A percentile compares a stretch with the other conserved stretches of the same genome.
Conservation (phyloP, 1,140 invertebrate genomes). For the Myzus persicae region DNA sequence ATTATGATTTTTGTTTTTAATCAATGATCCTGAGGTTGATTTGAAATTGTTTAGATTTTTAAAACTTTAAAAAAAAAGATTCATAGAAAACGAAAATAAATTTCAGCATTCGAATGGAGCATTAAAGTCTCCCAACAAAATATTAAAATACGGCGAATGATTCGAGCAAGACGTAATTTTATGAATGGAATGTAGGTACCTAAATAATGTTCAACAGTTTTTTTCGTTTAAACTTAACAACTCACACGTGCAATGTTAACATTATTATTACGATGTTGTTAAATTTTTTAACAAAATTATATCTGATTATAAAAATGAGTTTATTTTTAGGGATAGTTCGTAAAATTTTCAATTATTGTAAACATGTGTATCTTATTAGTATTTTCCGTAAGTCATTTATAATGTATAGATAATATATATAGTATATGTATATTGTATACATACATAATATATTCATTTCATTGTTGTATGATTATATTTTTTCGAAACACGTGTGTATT, state of each 20-base stretch:
- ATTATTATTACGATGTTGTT: conserved; percentile 52
- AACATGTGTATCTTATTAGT: background rate
- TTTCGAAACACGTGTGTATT: conserved; percentile 15
- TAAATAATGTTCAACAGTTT: background rate
- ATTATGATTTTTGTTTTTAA: background rate
- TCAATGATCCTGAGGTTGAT: background rate
- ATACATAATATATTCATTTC: background rate
- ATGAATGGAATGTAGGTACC: background rate
- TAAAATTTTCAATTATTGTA: background rate
- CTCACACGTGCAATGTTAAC: conserved; percentile 45
- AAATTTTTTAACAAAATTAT: conserved; percentile 20
- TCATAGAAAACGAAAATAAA: background rate
- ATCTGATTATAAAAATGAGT: background rate
- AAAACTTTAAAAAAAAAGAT: background rate
- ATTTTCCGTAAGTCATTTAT: background rate
- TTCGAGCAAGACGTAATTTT: background rate
- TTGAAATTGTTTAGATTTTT: background rate
- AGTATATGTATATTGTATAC: too few relatives aligned
- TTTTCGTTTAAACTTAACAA: conserved; percentile 50
- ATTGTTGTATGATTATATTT: background rate
- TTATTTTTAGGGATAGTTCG: background rate
- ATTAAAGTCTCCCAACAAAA: conserved; percentile 41
- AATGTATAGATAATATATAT: background rate
- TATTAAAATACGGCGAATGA: background rate
- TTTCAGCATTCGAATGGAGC: background rate